Base-by-base conservation (phyloP, 2,888 invertebrate genomes). In the Troilus luridus region DNA sequence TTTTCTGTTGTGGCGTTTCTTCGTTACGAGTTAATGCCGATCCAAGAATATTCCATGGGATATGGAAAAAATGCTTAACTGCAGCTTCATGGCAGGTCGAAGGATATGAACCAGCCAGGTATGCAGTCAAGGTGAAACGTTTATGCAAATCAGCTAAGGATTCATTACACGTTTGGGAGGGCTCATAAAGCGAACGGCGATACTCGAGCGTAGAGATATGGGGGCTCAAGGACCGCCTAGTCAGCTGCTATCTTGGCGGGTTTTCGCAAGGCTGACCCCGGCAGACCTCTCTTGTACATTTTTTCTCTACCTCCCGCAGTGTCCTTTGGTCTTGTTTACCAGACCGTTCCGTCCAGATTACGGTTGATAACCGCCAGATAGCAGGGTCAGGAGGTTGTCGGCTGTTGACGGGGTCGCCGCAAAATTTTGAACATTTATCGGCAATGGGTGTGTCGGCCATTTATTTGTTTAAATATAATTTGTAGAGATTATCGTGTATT, bases 321-420 rank as follows among this genome's bases (percentile, higher is more conserved):
- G 85, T 85, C 85, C 85, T 85, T 85, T 85, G 85, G 41, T 27
- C 85, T 85, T 85, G 85, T 85, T 85, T 85, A 85, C 85, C 56
- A 56, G 85, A 21, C 56, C 41, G 9, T 14, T 12, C 54, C 21
- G 54, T 85, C 54, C 24, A 81, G 81, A 81, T 81, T 81, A 56
- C 12, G 54, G 11, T 21, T 8, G 85, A 85, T 85, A 56, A 21
- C 56, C 56, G 54, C 0, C 11, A 21, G 85, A 85, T 85, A 56
- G 81, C 1, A 2, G 12, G 85, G 85, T 85, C n/a, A n/a, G n/a
- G n/a, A 77, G 72, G 72, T 14, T 41, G 41, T 9, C 72, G 19
- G 17, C 41, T 41, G 6, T 24, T 64, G 41, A 10, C 24, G 27
- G 12, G 27, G 72, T 41, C 27, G 41, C 9, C 72, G 19, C 72